These are phyloP conservation scores for Pampus argenteus DNA, from an alignment of 2,797 vertebrate species.

Conservation along the genomic window DNA sequence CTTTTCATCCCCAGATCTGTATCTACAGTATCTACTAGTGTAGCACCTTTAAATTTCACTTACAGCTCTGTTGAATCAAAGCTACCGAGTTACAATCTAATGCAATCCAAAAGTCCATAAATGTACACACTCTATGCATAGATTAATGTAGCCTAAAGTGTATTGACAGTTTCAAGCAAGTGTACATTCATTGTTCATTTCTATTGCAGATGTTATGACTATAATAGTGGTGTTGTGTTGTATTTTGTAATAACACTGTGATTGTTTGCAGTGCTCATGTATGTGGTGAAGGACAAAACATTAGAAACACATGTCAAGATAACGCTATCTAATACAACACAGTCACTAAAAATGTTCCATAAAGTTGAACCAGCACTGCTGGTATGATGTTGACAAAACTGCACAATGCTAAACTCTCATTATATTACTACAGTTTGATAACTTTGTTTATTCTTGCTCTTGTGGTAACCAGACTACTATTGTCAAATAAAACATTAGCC, in stretches of 20 bases:
- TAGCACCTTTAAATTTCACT: background rate
- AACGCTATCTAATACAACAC: background rate
- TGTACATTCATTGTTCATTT: background rate
- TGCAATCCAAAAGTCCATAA: background rate
- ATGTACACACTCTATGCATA: background rate
- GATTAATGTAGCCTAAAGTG: background rate
- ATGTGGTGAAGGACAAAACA: background rate
- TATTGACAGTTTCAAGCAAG: too few relatives aligned
- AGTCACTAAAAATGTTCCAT: too few relatives aligned
- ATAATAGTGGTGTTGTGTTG: background rate
- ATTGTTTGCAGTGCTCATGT: too few relatives aligned
- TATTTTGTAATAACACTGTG: too few relatives aligned
- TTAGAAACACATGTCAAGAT: background rate
- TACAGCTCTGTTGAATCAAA: background rate
- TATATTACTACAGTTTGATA: background rate
- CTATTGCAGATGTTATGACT: background rate
- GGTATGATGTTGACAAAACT: background rate
- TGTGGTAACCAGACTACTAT: too few relatives aligned
- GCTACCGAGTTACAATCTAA: background rate
- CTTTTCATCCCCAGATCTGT: background rate
- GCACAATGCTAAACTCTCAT: background rate
- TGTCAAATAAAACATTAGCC: slow-evolving; percentile 2
- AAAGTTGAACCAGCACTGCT: background rate
- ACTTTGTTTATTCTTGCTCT: background rate
- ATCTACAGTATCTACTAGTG: background rate